Percentiles rank a stretch among this genome's conserved stretches.
Evolutionary conservation across 2,113 vertebrate genomes (phyloP).

Genomic region (Bambusicola thoracicus): DNA sequence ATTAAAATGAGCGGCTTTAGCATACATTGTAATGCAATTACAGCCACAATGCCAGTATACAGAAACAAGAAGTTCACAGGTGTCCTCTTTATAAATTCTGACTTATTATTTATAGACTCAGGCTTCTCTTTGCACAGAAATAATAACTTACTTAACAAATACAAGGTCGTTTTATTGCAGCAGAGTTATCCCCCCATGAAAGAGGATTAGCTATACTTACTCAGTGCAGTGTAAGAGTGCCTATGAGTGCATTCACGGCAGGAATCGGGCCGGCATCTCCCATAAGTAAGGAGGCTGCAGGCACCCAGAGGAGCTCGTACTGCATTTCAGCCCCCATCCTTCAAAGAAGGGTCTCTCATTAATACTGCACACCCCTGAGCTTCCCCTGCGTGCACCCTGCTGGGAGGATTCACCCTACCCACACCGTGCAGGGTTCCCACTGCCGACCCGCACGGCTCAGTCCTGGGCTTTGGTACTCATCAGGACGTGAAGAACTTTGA

Average conservation of each 20-base stretch:
- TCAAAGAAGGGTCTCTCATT: neutral
- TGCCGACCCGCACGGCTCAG: neutral
- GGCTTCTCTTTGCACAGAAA: conserved; percentile 23
- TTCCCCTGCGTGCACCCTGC: neutral
- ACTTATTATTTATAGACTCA: conserved; percentile 19
- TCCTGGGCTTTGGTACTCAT: neutral
- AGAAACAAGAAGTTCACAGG: conserved; percentile 17
- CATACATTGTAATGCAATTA: neutral
- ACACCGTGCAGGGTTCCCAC: neutral
- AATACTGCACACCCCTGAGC: neutral
- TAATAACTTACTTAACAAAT: conserved; percentile 61
- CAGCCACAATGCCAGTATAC: neutral
- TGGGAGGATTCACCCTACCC: neutral
- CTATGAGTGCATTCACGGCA: neutral
- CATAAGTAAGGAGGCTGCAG: neutral
- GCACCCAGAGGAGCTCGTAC: neutral
- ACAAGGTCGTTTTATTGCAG: conserved; percentile 20
- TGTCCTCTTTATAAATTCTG: conserved; percentile 2
- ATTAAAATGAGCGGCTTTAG: neutral
- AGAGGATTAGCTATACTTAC: conserved; percentile 48
- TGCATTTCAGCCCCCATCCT: neutral
- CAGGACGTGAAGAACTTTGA: conserved; percentile 19
- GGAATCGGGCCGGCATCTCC: neutral
- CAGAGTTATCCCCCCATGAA: conserved; percentile 37
- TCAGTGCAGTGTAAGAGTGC: conserved; percentile 14